Conservation (phyloP, 1,140 invertebrate species). For the Episyrphus balteatus region DNA sequence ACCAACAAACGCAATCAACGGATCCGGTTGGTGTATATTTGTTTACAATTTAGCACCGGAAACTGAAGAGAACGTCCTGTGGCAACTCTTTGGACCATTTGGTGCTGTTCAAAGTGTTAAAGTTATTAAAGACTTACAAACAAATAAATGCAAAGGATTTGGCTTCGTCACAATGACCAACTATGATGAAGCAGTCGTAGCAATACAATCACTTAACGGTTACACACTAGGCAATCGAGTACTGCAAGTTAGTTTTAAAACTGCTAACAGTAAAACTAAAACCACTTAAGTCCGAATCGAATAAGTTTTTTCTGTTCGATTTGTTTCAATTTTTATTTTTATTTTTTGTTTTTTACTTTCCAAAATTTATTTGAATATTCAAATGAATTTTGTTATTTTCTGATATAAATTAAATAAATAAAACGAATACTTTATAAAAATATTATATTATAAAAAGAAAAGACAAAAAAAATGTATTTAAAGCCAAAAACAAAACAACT, state of each 20-base stretch:
- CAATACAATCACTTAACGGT: slow-evolving; percentile 82
- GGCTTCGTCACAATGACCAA: slow-evolving; percentile 91
- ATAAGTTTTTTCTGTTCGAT: no score
- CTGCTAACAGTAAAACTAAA: slow-evolving; percentile 52
- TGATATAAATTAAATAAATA: no score
- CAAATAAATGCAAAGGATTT: slow-evolving; percentile 88
- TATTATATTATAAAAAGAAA: no score
- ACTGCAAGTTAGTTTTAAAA: slow-evolving; percentile 85
- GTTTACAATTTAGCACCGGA: slow-evolving; percentile 89
- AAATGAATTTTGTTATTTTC: no score
- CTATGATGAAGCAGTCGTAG: slow-evolving; percentile 81
- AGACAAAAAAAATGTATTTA: no score
- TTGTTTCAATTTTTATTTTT: no score
- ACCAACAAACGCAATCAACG: slow-evolving; percentile 60
- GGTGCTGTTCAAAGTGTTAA: slow-evolving; percentile 87
- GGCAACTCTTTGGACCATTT: slow-evolving; percentile 88
- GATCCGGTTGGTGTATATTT: slow-evolving; percentile 82
- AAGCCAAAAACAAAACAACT: no score
- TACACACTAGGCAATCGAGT: slow-evolving; percentile 79
- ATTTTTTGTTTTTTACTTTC: no score
- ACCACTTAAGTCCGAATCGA: slow-evolving; percentile 20
- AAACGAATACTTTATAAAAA: no score
- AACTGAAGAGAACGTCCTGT: slow-evolving; percentile 80
- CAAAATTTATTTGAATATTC: no score
- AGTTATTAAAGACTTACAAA: slow-evolving; percentile 77